Evolutionary conservation across 2,888 invertebrate genomes (phyloP), one percentile per base, ranked within the genome.

Genomic region (Nezara viridula): DNA sequence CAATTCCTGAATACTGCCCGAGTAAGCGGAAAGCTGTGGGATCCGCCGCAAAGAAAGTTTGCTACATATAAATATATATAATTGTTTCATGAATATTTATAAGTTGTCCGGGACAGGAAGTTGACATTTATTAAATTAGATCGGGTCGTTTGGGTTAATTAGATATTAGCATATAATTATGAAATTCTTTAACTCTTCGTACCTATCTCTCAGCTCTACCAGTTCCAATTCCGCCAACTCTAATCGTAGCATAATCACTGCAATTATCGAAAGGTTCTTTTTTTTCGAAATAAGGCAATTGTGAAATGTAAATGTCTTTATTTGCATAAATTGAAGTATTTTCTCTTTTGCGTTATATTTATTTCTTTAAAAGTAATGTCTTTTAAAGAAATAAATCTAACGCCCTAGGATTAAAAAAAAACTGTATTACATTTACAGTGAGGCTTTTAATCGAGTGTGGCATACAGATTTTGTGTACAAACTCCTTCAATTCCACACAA

Each of bases 51-150:
- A 27, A 73, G 37, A 73, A 73, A 37, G 66, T 73, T 73, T 1
- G 6, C 16, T 19, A 73, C 32, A 73, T 73, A 73, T 21, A 73
- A 37, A 73, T 73, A 19, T 19, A 21, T 77, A 77, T 77, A 81
- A 44, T 81, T 81, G 24, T 81, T 81, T 6, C 44, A 47, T 81
- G 81, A 81, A 81, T 81, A 81, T 81, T 81, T 81, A 81, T 81
- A 24, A 44, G 44, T 44, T 44, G 32, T 5, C 1, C 14, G 44
- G n/a, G 44, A 81, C 12, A 44, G 40, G 44, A 81, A 81, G 81
- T 81, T 24, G 2, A 24, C 37, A 81, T 81, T 44, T 81, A 81
- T 81, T 47, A 44, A 81, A 47, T 81, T 81, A 81, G 40, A 81
- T 24, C 1, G 44, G 12, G 44, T 44, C n/a, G 7, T 44, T 81